A percentile compares a stretch with the other conserved stretches of the same genome.
Conservation (phyloP, 64 coral and sea anemone genomes). For the Actinia tenebrosa region DNA sequence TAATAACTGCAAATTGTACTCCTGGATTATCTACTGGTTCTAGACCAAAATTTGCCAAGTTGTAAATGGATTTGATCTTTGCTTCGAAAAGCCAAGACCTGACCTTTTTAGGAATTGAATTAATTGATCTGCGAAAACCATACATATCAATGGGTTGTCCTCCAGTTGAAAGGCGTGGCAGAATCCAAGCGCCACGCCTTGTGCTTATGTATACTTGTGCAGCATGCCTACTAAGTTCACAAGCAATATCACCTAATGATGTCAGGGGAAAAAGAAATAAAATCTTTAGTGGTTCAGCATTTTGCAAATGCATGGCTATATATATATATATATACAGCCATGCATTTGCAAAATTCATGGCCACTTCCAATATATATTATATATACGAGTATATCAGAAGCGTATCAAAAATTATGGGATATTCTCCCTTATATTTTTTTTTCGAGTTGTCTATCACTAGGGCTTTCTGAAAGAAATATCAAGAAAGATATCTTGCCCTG, state of each 20-base stretch:
- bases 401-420: no score
- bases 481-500: no score
- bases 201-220: slow-evolving; percentile 68
- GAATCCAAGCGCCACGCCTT: slow-evolving; percentile 34
- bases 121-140: slow-evolving; percentile 1
- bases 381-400: no score
- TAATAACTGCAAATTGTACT: slow-evolving; percentile 26
- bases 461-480: no score
- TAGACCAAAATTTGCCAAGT: slow-evolving; percentile 60
- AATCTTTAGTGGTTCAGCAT: no score
- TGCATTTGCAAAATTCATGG: no score
- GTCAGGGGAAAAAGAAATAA: neutral
- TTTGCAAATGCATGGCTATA: no score
- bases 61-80: neutral
- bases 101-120: slow-evolving; percentile 11
- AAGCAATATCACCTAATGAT: slow-evolving; percentile 59
- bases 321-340: no score
- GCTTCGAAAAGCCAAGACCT: neutral
- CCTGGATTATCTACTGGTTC: neutral
- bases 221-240: slow-evolving; percentile 73
- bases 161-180: slow-evolving; percentile 25
- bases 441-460: no score
- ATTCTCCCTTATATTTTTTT: no score
- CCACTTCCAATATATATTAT: no score
- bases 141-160: slow-evolving; percentile 40